Base-by-base conservation (phyloP, 92 coral and sea anemone genomes). In the Porites rus region DNA sequence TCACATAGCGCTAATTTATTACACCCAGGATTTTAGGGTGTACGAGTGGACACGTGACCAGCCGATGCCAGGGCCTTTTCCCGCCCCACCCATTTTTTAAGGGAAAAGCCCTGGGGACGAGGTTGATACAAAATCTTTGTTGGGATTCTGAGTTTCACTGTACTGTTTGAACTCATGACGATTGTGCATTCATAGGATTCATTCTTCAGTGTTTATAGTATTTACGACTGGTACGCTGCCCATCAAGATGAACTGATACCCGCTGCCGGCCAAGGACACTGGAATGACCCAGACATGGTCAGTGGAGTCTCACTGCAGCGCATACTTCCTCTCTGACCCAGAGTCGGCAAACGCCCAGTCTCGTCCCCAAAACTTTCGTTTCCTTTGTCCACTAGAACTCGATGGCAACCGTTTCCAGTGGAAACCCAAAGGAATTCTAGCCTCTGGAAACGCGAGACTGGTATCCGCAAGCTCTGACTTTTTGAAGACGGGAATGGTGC, bases 211-310 rank as follows among this genome's bases (percentile, higher is more conserved):
- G 90, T 95, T 10, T 60, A 88, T 51, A 28, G 72, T 38, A 97
- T 97, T 31, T 84, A 93, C 38, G 93, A 90, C 51, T 97, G 95
- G 92, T 97, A 93, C 77, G 99, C 92, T 5, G 85, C 90, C 43
- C 58, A 86, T 22, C 98, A 95, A 80, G 92, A 95, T 70, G 93
- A 88, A 14, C 93, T 97, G 25, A 85, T 93, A 14, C 96, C 96
- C 10, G 99, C 91, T 1, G 98, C 99, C 6, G 99, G 99, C 11
- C 94, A 93, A 28, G 99, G 99, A 14, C 94, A 93, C 84, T 97
- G 99, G 99, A 95, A 97, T 84, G 99, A 97, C 71, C 99, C 99
- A 31, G 99, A 97, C 81, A 90, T 89, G 99, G 99, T 97, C 75
- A 70, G 91, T 79, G 31, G 46, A 54, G 25, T 71, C 72, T 72